A percentile compares a stretch with the other conserved stretches of the same genome.
phyloP scores from a whole-genome alignment of 2,113 vertebrate species.

The Struthidea cinerea region DNA sequence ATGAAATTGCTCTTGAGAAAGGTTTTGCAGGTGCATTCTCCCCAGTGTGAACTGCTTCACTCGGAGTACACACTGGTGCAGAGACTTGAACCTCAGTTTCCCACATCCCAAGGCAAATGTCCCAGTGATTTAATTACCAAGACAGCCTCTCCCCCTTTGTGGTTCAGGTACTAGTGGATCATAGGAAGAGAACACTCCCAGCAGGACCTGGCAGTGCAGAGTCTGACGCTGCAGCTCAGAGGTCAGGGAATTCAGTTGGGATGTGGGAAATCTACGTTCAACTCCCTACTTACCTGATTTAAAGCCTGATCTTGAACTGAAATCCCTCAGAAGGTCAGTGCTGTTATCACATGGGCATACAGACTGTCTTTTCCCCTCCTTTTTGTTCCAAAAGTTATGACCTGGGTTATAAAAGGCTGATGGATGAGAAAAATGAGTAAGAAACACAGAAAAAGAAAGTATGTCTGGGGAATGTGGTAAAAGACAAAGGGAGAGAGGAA shows the following conservation, averaged over 20 bases:
- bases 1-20: neutral
- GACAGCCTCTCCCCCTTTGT: neutral
- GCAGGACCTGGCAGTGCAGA: neutral
- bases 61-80: neutral
- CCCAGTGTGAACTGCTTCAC: neutral
- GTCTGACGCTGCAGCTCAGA: neutral
- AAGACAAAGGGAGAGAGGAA: neutral
- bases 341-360: slow-evolving; percentile 49
- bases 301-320: slow-evolving; percentile 63
- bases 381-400: slow-evolving; percentile 58
- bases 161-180: neutral
- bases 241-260: neutral
- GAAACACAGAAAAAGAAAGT: slow-evolving; percentile 19
- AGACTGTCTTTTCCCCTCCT: slow-evolving; percentile 55
- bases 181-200: neutral
- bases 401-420: slow-evolving; percentile 50
- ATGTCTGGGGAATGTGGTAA: neutral
- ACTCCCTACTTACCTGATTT: slow-evolving; percentile 59
- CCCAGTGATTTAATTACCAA: neutral
- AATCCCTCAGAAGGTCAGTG: slow-evolving; percentile 41
- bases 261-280: slow-evolving; percentile 55
- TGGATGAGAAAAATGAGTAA: slow-evolving; percentile 26
- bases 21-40: neutral
- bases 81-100: slow-evolving; percentile 53
- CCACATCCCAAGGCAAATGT: slow-evolving; percentile 44